Base-by-base conservation (phyloP, 2,797 vertebrate species). In the Bradypus variegatus region DNA sequence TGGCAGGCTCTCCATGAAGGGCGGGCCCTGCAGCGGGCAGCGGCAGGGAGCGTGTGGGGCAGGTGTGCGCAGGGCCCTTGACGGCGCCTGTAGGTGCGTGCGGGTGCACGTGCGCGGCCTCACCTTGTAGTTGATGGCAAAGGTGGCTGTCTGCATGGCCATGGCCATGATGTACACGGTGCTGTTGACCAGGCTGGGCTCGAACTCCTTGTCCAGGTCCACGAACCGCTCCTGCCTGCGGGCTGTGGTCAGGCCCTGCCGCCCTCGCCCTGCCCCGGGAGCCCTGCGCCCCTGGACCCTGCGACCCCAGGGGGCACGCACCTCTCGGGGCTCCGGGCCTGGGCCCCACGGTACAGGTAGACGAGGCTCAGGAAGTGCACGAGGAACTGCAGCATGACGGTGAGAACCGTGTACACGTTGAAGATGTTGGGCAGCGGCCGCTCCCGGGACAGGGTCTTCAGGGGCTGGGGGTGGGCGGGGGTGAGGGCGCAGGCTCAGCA, bases 81-180 rank as follows among this genome's bases (percentile, higher is more conserved):
- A 33, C 53, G 11, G 48, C 2, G 8, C 21, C 3, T 21, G 25
- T 0, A 21, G 69, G 27, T 1, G 7, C 41, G 31, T 12, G 27
- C 27, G 1, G 3, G 70, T 4, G 4, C 8, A 18, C 10, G 41
- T 10, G 1, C 0, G 10, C 21, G 67, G 53, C 15, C 95, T 96
- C 92, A 99, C 99, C 98, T 99, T 99, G 97, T 99, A 99, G 97
- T 99, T 99, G 97, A 99, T 99, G 85, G 99, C 99, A n/a, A 99
- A 99, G 1, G 99, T 99, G 91, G 98, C 99, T 98, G 99, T 99
- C 96, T 99, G 99, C 99, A 99, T 99, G 72, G 99, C 99, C 99
- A 99, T 99, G 8, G 99, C 99, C 98, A 99, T 99, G 95, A 99
- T 99, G 96, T 99, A 99, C 86, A 99, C 99, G 0, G 99, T 99